Evolutionary conservation across 2,113 vertebrate genomes (phyloP).

Genomic region (Baryphthengus martii): DNA sequence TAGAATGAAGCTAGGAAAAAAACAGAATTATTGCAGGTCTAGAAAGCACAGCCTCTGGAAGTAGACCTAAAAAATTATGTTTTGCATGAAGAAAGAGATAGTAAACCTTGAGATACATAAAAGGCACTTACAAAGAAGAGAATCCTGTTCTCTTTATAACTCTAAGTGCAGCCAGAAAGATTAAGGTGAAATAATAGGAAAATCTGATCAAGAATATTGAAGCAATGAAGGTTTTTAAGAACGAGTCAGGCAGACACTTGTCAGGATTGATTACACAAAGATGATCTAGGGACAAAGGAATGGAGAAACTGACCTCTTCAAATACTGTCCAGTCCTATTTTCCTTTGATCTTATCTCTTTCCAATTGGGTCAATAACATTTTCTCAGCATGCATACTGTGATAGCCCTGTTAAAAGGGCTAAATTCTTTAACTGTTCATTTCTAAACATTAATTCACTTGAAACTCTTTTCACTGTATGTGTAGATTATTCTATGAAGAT

Average conservation of each 20-base stretch:
- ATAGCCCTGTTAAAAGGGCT: background rate
- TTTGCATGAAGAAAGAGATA: background rate
- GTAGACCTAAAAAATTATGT: background rate
- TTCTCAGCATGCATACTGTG: background rate
- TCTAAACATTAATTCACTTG: background rate
- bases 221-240: background rate
- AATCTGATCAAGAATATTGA: background rate
- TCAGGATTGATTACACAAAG: background rate
- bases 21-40: background rate
- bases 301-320: background rate
- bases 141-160: background rate
- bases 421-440: background rate
- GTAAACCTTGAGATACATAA: background rate
- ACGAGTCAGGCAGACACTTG: background rate
- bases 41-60: background rate
- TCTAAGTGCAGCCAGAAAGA: background rate
- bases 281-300: background rate
- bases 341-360: background rate
- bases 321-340: background rate
- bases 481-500: background rate
- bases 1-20: background rate
- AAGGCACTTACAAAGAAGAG: background rate
- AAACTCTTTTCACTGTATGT: background rate
- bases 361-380: background rate
- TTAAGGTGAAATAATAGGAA: background rate